phyloP scores from a whole-genome alignment of 2,797 vertebrate species.

The Manis crassicaudata region DNA sequence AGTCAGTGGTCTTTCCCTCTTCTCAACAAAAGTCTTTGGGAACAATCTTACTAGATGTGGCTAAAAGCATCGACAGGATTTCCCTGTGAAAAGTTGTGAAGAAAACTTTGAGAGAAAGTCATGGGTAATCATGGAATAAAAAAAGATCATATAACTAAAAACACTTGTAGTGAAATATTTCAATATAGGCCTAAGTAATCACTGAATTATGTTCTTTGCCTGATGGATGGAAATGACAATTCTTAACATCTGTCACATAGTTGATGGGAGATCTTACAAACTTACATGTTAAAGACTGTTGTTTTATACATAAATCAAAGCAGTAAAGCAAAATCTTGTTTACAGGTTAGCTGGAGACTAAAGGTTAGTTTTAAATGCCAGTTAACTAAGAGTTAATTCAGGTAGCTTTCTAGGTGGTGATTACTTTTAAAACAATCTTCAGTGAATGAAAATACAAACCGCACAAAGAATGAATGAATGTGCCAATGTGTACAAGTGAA shows the following conservation, averaged over 20 bases:
- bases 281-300: neutral
- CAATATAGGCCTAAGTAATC: neutral
- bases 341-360: neutral
- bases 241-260: neutral
- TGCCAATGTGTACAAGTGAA: neutral
- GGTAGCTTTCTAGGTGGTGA: neutral
- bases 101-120: neutral
- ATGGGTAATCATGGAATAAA: neutral
- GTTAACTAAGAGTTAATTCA: neutral
- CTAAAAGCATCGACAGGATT: neutral
- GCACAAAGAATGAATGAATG: neutral
- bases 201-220: neutral
- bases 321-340: neutral
- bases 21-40: neutral
- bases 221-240: neutral
- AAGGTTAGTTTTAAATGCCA: neutral
- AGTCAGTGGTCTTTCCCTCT: neutral
- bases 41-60: neutral
- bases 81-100: neutral
- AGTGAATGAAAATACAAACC: constrained; percentile 11
- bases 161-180: constrained; percentile 52
- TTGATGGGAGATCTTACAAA: neutral
- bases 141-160: constrained; percentile 31
- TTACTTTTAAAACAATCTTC: constrained; percentile 41
- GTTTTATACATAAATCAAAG: constrained; percentile 34